phyloP scores from a whole-genome alignment of 2,797 vertebrate species.

The Sebastes nivosus region DNA sequence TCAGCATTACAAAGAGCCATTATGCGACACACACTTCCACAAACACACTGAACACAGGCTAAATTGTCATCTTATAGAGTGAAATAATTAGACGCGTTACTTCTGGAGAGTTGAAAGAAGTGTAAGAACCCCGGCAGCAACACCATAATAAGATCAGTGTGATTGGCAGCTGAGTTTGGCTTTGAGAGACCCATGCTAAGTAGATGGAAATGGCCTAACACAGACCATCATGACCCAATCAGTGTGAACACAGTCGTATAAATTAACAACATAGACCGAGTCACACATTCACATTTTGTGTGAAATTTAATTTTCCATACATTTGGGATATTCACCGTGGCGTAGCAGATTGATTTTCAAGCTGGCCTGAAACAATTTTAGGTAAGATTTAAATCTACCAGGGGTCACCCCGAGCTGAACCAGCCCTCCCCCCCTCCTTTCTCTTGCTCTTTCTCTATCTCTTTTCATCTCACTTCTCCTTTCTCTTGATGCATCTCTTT shows the following conservation, averaged over 20 bases:
- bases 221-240: slow-evolving; percentile 25
- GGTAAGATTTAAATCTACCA: slow-evolving; percentile 48
- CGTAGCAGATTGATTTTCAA: slow-evolving; percentile 42
- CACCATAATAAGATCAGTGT: not conserved
- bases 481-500: not conserved
- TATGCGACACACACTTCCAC: not conserved
- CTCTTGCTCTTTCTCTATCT: not conserved
- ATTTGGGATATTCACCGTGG: slow-evolving; percentile 24
- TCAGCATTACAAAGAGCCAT: not conserved
- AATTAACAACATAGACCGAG: slow-evolving; percentile 19
- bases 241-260: slow-evolving; percentile 18
- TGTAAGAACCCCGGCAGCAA: not conserved
- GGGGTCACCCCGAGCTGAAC: slow-evolving; percentile 32
- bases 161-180: slow-evolving; percentile 16
- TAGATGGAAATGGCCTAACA: slow-evolving; percentile 23
- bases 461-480: not conserved
- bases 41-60: not conserved
- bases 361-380: slow-evolving; percentile 42
- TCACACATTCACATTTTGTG: slow-evolving; percentile 19
- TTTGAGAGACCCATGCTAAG: not conserved
- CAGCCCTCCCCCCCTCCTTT: not conserved
- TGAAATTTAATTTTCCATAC: slow-evolving; percentile 47
- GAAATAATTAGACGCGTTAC: not conserved
- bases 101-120: not conserved
- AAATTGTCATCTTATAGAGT: not conserved